Percentiles rank a stretch among this genome's conserved stretches.
Conservation (phyloP, 1,140 invertebrate species). For the Caenorhabditis inopinata region DNA sequence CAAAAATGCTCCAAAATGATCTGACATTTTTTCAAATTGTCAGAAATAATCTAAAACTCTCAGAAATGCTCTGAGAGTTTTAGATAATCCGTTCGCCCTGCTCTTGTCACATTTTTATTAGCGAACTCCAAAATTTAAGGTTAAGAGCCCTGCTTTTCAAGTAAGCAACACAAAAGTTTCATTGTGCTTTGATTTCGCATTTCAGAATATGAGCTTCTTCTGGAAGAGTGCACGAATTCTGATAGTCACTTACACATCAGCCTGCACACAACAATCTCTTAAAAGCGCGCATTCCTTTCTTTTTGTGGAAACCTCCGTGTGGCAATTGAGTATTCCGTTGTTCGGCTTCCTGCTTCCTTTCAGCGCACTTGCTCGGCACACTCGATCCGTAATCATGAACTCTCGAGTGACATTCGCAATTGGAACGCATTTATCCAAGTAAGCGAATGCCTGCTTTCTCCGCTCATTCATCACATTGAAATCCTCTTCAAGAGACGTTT, state of each 20-base stretch:
- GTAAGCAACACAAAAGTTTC: too few relatives aligned
- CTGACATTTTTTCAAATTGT: too few relatives aligned
- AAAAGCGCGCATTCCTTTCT: neutral
- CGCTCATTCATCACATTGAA: neutral
- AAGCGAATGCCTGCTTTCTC: neutral
- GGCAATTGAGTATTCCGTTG: neutral
- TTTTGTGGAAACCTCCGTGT: neutral
- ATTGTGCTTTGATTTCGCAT: too few relatives aligned
- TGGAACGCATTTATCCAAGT: slow-evolving; percentile 16
- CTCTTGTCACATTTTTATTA: too few relatives aligned
- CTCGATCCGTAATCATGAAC: neutral
- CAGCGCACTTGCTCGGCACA: neutral
- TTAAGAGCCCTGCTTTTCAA: too few relatives aligned
- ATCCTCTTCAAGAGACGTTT: neutral
- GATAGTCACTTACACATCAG: slow-evolving; percentile 8
- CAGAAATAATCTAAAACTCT: too few relatives aligned
- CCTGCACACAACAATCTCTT: slow-evolving; percentile 19
- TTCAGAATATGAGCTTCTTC: too few relatives aligned
- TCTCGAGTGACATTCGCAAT: slow-evolving; percentile 9
- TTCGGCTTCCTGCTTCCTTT: neutral
- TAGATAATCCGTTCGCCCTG: too few relatives aligned
- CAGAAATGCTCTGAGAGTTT: too few relatives aligned
- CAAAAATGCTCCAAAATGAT: too few relatives aligned
- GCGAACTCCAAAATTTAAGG: too few relatives aligned
- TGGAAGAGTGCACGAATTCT: too few relatives aligned